Base-by-base conservation (phyloP, 2,888 invertebrate species). In the Pelosia muscerda region DNA sequence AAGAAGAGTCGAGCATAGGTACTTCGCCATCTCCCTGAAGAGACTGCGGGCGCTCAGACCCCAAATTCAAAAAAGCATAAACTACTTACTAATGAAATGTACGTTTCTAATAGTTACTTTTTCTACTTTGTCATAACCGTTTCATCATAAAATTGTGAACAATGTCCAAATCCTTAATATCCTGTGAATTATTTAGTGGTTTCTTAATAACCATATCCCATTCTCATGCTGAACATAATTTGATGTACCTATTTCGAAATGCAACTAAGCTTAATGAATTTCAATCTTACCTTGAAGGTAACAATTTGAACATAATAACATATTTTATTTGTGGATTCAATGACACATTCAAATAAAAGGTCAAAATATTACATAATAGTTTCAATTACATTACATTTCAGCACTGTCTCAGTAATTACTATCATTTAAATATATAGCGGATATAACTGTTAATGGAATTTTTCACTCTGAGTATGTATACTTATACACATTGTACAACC, bases 281-380 rank as follows among this genome's bases (percentile, higher is more conserved):
- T 57, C 11, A 23, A 19, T 59, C 49, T 74, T 62, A 63, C 77
- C 72, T 78, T 79, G 81, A 72, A 26, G 66, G 28, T 56, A 49
- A 69, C 61, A 23, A 66, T 69, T 68, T 69, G 66, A 67, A 49
- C 56, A 66, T 72, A 68, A 69, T 65, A 54, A 69, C 31, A 56
- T 26, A 65, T 57, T 71, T 69, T 64, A 65, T 54, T 68, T 57
- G 8, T 19, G 22, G 2, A 59, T 38, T 25, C 19, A 23, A 38
- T 23, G 38, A 59, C 23, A 13, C n/a, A 58, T 31, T 58, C 22
- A 11, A 6, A 31, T 22, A 58, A 58, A 58, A 58, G 57, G 31
- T 58, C 31, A 58, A n/a, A 22, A n/a, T 49, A 49, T 49, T 58
- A 56, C 56, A 28, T 19, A 59, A 19, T 25, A 19, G 25, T 38